Evolutionary conservation across 2,888 invertebrate genomes (phyloP).

Genomic region (Pherbina coryleti): DNA sequence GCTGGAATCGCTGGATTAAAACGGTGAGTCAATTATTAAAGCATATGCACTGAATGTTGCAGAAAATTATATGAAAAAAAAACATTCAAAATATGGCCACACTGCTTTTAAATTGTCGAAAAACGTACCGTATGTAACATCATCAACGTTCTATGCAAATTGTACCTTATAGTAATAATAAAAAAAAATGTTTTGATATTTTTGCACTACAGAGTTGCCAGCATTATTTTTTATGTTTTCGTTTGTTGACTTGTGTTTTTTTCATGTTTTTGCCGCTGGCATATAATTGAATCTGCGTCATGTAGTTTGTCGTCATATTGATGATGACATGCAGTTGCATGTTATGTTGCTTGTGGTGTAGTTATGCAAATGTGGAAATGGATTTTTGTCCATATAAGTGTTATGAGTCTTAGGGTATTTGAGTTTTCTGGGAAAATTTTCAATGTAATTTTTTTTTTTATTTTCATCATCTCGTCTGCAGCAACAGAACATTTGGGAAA

Average conservation of each 20-base stretch:
- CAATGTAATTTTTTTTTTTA: conserved; percentile 13
- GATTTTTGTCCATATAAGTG: not conserved
- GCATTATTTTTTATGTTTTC: not conserved
- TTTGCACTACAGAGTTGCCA: too few relatives aligned
- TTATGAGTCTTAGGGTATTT: too few relatives aligned
- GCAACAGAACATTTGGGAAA: not conserved
- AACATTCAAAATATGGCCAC: not conserved
- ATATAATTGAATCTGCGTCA: conserved; percentile 62
- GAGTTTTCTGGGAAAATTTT: not conserved
- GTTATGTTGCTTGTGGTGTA: not conserved
- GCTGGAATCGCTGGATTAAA: conserved; percentile 94
- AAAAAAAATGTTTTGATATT: too few relatives aligned
- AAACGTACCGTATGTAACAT: too few relatives aligned
- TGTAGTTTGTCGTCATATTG: conserved; percentile 4
- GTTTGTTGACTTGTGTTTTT: not conserved
- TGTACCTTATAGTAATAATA: too few relatives aligned
- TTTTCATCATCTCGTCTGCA: not conserved
- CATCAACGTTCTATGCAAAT: too few relatives aligned
- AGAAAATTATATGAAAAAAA: not conserved
- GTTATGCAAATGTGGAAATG: not conserved
- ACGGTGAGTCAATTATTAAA: conserved; percentile 73
- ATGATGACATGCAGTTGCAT: too few relatives aligned
- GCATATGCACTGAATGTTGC: not conserved
- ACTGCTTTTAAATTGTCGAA: not conserved
- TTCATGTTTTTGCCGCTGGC: not conserved